Percentiles rank a stretch among this genome's conserved stretches.
phyloP scores from a whole-genome alignment of 2,797 vertebrate species.

The Prunella strophiata region DNA sequence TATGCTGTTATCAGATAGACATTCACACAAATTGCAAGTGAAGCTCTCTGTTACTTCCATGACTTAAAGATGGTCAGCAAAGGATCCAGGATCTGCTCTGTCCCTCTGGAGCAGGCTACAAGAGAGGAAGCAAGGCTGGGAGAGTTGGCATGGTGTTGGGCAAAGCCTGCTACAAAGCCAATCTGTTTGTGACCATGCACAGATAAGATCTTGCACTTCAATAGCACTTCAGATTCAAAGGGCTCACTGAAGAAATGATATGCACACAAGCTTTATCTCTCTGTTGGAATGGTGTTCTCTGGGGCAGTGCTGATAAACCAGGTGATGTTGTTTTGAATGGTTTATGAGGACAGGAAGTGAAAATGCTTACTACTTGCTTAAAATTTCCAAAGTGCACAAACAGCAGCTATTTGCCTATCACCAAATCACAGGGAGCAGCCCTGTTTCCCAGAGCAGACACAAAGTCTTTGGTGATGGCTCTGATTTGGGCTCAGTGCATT shows the following conservation, averaged over 20 bases:
- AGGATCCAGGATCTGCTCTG: neutral
- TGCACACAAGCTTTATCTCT: neutral
- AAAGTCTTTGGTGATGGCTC: neutral
- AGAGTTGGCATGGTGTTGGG: neutral
- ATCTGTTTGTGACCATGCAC: neutral
- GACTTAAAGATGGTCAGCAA: neutral
- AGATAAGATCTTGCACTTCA: neutral
- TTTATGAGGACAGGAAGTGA: neutral
- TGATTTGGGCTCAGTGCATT: neutral
- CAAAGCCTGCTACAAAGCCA: neutral
- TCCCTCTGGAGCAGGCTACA: neutral
- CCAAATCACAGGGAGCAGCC: neutral
- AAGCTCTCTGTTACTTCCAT: neutral
- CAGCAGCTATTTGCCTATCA: neutral
- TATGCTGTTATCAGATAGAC: neutral
- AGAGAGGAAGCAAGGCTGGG: neutral
- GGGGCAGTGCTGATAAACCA: neutral
- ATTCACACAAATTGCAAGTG: neutral
- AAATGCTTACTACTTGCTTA: neutral
- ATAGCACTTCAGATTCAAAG: neutral
- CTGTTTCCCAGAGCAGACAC: neutral
- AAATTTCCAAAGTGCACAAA: neutral
- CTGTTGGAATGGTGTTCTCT: neutral
- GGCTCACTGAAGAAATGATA: neutral
- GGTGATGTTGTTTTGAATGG: neutral